phyloP scores from a whole-genome alignment of 2,888 invertebrate genomes.

The Tetrapedia diversipes region DNA sequence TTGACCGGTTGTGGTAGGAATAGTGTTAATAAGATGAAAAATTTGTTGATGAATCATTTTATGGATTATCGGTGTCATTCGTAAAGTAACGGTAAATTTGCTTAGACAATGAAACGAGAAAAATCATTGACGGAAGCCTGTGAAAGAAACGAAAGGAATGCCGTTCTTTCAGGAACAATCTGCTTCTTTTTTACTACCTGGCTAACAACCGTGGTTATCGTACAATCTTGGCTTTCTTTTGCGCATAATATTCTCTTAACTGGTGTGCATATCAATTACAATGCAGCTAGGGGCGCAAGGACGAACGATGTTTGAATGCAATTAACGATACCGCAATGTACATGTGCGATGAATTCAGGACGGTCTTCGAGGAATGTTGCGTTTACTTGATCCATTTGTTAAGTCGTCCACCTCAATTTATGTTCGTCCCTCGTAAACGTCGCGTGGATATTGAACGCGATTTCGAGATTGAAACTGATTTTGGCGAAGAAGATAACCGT shows the following conservation, averaged over 20 bases:
- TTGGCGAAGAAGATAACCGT: not conserved
- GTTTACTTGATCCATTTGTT: conserved; percentile 55
- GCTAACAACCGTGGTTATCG: conserved; percentile 22
- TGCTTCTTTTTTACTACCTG: not conserved
- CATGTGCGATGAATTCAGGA: conserved; percentile 30
- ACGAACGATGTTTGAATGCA: conserved; percentile 40
- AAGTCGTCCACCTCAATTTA: conserved; percentile 48
- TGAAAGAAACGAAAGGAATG: not conserved
- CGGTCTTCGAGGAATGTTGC: conserved; percentile 39
- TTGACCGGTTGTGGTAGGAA: no score
- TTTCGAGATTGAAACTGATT: conserved; percentile 27
- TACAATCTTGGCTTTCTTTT: conserved; percentile 24
- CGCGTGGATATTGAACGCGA: conserved; percentile 25
- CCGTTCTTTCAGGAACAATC: not conserved
- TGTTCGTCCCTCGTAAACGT: conserved; percentile 13
- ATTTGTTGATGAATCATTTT: no score
- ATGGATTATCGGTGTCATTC: no score
- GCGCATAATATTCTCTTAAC: conserved; percentile 23
- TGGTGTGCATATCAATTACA: conserved; percentile 38
- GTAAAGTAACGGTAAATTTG: no score
- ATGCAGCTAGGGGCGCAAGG: conserved; percentile 45
- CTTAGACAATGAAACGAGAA: no score
- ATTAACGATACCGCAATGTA: conserved; percentile 58
- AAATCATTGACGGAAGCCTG: not conserved
- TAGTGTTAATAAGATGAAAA: no score